Evolutionary conservation across 2,888 invertebrate species (phyloP).

Genomic region (Rhopalosiphum nymphaeae): DNA sequence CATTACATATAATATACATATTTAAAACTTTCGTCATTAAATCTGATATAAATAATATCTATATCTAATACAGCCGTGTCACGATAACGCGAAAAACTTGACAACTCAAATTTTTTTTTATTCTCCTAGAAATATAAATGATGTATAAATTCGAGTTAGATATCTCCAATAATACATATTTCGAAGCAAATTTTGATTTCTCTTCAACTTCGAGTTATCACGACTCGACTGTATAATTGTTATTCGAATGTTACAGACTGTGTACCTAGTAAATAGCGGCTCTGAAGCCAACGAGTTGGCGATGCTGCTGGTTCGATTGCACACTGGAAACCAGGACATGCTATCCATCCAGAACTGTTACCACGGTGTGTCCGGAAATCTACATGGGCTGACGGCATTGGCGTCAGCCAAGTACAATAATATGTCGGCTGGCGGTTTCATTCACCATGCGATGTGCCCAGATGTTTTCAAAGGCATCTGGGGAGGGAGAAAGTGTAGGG

Average conservation of each 20-base stretch:
- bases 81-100: too few species aligned
- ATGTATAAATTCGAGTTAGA: too few species aligned
- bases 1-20: neutral
- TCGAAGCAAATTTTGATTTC: too few species aligned
- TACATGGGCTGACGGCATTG: constrained; percentile 84
- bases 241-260: constrained; percentile 75
- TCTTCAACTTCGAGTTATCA: too few species aligned
- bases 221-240: neutral
- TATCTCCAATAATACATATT: too few species aligned
- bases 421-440: constrained; percentile 79
- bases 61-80: too few species aligned
- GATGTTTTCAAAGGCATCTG: constrained; percentile 92
- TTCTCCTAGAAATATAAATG: too few species aligned
- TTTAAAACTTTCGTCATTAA: neutral
- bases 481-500: constrained; percentile 90
- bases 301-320: constrained; percentile 83
- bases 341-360: constrained; percentile 90
- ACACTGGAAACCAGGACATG: constrained; percentile 88
- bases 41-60: neutral
- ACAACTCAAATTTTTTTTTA: too few species aligned
- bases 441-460: constrained; percentile 88
- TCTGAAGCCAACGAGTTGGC: constrained; percentile 98
- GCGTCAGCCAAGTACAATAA: constrained; percentile 85
- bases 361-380: constrained; percentile 90
- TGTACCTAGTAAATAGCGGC: constrained; percentile 95